Evolutionary conservation across 2,888 invertebrate genomes (phyloP).

Genomic region (Phrixothrix hirtus): DNA sequence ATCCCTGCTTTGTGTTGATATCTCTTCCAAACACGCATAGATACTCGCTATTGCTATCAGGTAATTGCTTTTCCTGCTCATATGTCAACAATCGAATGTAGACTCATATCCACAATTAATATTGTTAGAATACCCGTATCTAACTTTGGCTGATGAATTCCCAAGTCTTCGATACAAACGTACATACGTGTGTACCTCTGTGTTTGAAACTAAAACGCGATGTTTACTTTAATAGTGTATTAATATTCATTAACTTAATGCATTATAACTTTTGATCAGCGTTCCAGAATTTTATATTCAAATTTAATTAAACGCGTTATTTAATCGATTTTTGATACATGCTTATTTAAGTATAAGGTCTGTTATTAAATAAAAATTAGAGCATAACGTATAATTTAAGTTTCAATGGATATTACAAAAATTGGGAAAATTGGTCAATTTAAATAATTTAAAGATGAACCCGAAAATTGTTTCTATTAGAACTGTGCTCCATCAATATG

Average conservation of each 20-base stretch:
- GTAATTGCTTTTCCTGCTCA: slow-evolving; percentile 38
- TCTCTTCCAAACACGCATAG: slow-evolving; percentile 38
- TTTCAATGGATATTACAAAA: too few relatives aligned
- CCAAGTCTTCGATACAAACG: slow-evolving; percentile 25
- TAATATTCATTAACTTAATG: slow-evolving; percentile 9
- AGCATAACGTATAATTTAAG: too few relatives aligned
- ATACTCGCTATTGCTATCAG: slow-evolving; percentile 37
- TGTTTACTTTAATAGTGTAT: slow-evolving; percentile 21
- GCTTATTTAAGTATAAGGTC: too few relatives aligned
- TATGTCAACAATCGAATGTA: slow-evolving; percentile 39
- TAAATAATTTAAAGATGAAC: too few relatives aligned
- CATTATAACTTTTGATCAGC: too few relatives aligned
- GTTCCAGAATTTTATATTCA: too few relatives aligned
- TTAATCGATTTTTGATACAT: background rate
- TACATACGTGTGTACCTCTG: slow-evolving; percentile 6
- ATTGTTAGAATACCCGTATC: slow-evolving; percentile 36
- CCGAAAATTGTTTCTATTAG: too few relatives aligned
- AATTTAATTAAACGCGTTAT: background rate
- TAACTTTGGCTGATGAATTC: slow-evolving; percentile 30
- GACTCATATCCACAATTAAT: slow-evolving; percentile 38
- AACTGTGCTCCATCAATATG: too few relatives aligned
- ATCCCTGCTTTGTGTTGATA: slow-evolving; percentile 35
- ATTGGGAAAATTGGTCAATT: too few relatives aligned
- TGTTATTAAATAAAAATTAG: too few relatives aligned
- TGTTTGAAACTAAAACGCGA: slow-evolving; percentile 14